Percentiles rank a stretch among this genome's conserved stretches.
These are phyloP conservation scores for Ostrea edulis DNA, from an alignment of 1,140 invertebrate genomes.

Conservation along the genomic window DNA sequence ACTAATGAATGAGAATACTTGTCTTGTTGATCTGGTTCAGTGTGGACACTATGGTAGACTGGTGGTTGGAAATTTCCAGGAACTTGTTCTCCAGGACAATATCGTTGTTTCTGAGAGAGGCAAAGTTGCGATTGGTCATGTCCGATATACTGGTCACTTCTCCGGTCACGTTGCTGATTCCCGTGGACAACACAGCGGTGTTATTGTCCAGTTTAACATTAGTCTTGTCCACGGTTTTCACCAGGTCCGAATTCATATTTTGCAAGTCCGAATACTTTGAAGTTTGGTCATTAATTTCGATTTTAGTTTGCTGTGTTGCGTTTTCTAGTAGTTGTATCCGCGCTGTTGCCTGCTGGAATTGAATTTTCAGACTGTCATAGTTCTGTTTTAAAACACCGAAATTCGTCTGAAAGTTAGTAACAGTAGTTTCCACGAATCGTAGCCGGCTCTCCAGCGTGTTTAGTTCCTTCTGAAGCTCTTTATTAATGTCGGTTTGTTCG, in stretches of 20 bases:
- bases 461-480: not conserved
- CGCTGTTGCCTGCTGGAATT: not conserved
- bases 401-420: not conserved
- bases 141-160: not conserved
- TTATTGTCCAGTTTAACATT: not conserved
- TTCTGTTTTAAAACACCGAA: not conserved
- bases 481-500: constrained; percentile 9
- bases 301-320: not conserved
- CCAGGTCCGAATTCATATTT: not conserved
- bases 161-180: not conserved
- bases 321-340: constrained; percentile 4
- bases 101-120: not conserved
- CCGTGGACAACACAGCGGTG: not conserved
- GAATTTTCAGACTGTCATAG: not conserved
- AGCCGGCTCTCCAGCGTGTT: constrained; percentile 1
- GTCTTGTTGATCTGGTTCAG: constrained; percentile 2
- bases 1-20: too few species aligned
- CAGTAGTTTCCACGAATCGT: not conserved
- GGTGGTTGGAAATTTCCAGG: constrained; percentile 5
- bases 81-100: not conserved
- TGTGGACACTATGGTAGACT: not conserved
- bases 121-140: not conserved
- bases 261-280: not conserved
- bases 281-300: not conserved
- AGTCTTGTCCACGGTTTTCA: not conserved